A percentile compares a stretch with the other conserved stretches of the same genome.
These are phyloP conservation scores for Agrenia bidenticulata DNA, from an alignment of 2,888 invertebrate species.

Conservation along the genomic window DNA sequence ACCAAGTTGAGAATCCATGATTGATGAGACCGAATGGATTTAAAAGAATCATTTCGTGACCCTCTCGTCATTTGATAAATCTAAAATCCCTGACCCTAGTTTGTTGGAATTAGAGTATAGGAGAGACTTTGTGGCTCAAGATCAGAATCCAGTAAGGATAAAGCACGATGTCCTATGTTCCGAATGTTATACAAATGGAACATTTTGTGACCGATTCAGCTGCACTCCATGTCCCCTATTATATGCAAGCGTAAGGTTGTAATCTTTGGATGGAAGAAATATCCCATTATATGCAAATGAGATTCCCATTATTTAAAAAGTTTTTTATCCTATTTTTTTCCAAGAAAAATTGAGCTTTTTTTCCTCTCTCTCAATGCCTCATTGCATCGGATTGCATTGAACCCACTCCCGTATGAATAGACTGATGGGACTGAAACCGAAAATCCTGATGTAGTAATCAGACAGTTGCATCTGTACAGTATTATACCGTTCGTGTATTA, in stretches of 20 bases:
- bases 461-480: neutral
- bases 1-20: no score
- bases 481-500: no score
- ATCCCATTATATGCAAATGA: slow-evolving; percentile 50
- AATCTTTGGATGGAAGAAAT: slow-evolving; percentile 25
- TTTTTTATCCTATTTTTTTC: neutral
- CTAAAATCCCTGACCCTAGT: no score
- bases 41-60: no score
- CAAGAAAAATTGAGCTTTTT: neutral
- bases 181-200: slow-evolving; percentile 8
- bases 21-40: no score
- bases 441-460: slow-evolving; percentile 1
- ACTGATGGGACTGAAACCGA: neutral
- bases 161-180: no score
- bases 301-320: slow-evolving; percentile 22
- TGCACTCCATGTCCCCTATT: neutral
- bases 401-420: neutral
- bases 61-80: no score
- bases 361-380: neutral
- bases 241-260: no score
- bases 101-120: no score
- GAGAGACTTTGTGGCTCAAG: no score
- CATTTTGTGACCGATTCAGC: slow-evolving; percentile 12
- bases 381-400: neutral
- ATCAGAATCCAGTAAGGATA: no score